Evolutionary conservation across 2,797 vertebrate genomes (phyloP).

Genomic region (Sarcoramphus papa): DNA sequence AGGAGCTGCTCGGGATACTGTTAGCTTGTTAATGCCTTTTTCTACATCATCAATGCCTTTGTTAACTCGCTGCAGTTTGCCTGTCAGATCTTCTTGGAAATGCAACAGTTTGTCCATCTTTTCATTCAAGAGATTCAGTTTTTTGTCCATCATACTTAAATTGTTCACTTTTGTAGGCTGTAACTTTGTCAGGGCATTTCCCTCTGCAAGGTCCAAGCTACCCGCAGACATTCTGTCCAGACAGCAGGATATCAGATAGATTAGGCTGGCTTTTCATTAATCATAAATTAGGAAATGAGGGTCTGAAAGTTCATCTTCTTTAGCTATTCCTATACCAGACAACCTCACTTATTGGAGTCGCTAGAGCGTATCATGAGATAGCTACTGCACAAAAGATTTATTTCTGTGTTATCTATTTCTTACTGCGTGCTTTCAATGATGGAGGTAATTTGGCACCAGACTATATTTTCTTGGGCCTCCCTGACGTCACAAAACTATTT

Average conservation of each 20-base stretch:
- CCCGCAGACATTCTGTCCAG: constrained; percentile 77
- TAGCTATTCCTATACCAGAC: background rate
- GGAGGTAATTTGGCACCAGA: constrained; percentile 63
- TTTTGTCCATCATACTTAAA: constrained; percentile 75
- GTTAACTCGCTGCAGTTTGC: constrained; percentile 74
- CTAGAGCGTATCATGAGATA: background rate
- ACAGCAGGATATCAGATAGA: constrained; percentile 50
- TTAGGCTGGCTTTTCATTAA: constrained; percentile 61
- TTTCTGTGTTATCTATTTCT: constrained; percentile 72
- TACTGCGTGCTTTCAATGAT: constrained; percentile 48
- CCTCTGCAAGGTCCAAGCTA: constrained; percentile 55
- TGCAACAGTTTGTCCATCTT: constrained; percentile 79
- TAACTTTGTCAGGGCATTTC: constrained; percentile 39
- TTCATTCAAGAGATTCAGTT: constrained; percentile 75
- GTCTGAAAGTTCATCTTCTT: constrained; percentile 46
- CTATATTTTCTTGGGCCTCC: constrained; percentile 67
- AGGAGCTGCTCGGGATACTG: background rate
- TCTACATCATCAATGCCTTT: constrained; percentile 73
- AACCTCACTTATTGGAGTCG: background rate
- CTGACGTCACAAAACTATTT: constrained; percentile 82
- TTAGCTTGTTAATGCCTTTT: constrained; percentile 67
- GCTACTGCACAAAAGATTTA: constrained; percentile 60
- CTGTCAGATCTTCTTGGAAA: constrained; percentile 77
- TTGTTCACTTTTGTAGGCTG: constrained; percentile 42
- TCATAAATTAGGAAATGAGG: background rate